phyloP scores from a whole-genome alignment of 53 echinoderm and acorn worm species.

The Paelopatides confundens region DNA sequence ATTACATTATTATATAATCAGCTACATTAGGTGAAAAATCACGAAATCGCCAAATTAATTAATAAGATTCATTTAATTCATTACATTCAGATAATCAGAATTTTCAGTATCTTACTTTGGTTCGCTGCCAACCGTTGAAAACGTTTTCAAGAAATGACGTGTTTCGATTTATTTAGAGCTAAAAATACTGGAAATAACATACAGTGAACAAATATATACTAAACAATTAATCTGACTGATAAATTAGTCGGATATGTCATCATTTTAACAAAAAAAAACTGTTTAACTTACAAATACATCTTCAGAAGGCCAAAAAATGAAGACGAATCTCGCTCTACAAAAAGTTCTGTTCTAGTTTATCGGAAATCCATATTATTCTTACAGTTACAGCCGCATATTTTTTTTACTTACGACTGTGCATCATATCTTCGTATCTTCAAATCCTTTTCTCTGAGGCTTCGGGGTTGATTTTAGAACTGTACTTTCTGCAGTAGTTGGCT shows the following conservation, averaged over 20 bases:
- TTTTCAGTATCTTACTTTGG: neutral
- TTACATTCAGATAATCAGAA: neutral
- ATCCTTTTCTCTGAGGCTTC: constrained; percentile 42
- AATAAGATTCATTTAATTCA: neutral
- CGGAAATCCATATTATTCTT: too few species aligned
- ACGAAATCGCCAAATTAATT: neutral
- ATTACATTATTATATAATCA: too few species aligned
- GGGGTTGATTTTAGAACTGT: constrained; percentile 51
- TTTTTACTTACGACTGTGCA: neutral
- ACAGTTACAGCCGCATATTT: too few species aligned
- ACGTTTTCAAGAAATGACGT: neutral
- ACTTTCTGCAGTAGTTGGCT: constrained; percentile 70
- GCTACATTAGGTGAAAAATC: too few species aligned
- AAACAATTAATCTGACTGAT: too few species aligned
- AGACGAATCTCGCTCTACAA: too few species aligned
- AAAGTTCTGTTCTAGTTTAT: too few species aligned
- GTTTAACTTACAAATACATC: too few species aligned
- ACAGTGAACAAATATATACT: too few species aligned
- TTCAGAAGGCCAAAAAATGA: too few species aligned
- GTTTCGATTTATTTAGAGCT: neutral
- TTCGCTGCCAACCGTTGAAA: neutral
- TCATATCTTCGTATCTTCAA: constrained; percentile 65
- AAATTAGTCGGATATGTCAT: too few species aligned
- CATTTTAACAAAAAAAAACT: too few species aligned
- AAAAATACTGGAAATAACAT: neutral